Evolutionary conservation across 2,113 vertebrate genomes (phyloP).

Genomic region (Malaclemys terrapin): DNA sequence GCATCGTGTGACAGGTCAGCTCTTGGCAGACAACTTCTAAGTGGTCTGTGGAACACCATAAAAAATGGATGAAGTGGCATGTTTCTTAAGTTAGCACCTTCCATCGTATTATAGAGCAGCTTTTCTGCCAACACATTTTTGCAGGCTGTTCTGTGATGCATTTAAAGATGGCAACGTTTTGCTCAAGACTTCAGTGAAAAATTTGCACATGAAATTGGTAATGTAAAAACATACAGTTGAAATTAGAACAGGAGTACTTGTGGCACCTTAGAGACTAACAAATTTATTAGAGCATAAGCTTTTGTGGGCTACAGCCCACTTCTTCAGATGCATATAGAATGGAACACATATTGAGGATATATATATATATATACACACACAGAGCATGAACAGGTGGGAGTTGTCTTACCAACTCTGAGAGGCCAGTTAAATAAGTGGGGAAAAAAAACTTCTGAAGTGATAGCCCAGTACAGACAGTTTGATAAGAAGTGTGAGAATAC

Average conservation of each 20-base stretch:
- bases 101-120: neutral
- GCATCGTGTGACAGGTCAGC: neutral
- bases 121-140: neutral
- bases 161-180: neutral
- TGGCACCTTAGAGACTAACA: no score
- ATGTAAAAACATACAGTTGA: neutral
- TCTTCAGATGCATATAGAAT: no score
- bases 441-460: no score
- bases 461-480: no score
- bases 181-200: neutral
- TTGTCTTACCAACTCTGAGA: no score
- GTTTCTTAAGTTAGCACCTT: constrained; percentile 21
- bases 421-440: no score
- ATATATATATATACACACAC: no score
- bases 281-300: no score
- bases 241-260: neutral
- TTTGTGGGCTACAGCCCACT: no score
- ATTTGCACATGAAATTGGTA: neutral
- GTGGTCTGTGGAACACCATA: constrained; percentile 13
- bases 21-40: neutral
- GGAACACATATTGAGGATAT: no score
- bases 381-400: no score
- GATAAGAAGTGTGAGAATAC: no score
- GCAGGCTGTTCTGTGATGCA: neutral
- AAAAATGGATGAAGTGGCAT: neutral